Evolutionary conservation across 2,888 invertebrate species (phyloP).

Genomic region (Campoplex nolae): DNA sequence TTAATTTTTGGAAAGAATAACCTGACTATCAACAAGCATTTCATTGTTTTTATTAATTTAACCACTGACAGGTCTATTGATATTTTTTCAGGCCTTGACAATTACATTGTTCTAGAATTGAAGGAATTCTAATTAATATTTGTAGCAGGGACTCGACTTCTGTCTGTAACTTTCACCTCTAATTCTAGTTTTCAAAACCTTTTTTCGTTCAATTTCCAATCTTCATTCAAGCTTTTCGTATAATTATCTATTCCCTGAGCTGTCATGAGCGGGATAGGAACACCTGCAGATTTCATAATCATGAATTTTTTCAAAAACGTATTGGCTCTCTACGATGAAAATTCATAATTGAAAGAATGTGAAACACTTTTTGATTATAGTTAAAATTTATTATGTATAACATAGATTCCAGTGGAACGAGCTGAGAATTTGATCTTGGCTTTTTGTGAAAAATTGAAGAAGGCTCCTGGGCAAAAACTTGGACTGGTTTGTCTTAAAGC

Average conservation of each 20-base stretch:
- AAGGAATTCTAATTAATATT: not conserved
- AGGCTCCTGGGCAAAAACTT: constrained; percentile 93
- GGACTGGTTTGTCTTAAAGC: constrained; percentile 93
- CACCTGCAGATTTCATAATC: too few relatives aligned
- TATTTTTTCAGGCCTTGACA: not conserved
- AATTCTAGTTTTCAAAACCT: too few relatives aligned
- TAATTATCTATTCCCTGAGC: too few relatives aligned
- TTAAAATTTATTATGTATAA: not conserved
- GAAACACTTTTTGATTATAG: not conserved
- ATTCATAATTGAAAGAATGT: too few relatives aligned
- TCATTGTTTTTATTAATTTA: not conserved
- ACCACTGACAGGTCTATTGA: not conserved
- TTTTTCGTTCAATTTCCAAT: not conserved
- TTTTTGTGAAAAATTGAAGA: constrained; percentile 96
- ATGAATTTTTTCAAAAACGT: not conserved
- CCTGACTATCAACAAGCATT: not conserved
- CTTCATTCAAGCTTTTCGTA: too few relatives aligned
- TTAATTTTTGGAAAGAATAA: not conserved
- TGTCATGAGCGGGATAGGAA: too few relatives aligned
- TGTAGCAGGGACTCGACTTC: too few relatives aligned
- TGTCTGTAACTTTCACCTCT: not conserved
- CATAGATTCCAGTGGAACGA: constrained; percentile 93
- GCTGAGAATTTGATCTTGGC: constrained; percentile 95
- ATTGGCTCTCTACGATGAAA: not conserved
- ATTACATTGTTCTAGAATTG: not conserved